Percentiles rank a stretch among this genome's conserved stretches.
Evolutionary conservation across 1,140 invertebrate species (phyloP).

Genomic region (Ylistrum balloti): DNA sequence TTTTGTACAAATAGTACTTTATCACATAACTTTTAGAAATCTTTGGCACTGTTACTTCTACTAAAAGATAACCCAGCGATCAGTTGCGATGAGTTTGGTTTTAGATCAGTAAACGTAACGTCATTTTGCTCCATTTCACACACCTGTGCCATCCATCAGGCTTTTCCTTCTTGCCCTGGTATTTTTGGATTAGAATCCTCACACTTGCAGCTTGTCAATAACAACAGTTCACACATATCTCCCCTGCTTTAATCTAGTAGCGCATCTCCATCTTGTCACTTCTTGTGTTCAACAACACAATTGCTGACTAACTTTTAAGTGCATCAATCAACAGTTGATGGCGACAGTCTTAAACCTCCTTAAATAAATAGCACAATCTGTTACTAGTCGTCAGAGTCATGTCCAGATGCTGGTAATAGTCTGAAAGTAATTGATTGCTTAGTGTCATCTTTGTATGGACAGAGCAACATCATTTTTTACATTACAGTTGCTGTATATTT

Average conservation of each 20-base stretch:
- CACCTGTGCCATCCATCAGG: constrained; percentile 14
- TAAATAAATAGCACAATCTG: neutral
- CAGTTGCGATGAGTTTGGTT: neutral
- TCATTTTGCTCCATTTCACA: neutral
- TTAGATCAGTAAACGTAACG: neutral
- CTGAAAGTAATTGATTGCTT: no score
- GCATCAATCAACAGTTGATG: neutral
- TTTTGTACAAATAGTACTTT: neutral
- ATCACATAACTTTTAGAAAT: neutral
- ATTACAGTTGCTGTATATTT: no score
- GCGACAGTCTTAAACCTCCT: neutral
- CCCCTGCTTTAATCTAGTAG: neutral
- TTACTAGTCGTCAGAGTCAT: neutral
- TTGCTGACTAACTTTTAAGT: neutral
- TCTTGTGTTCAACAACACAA: neutral
- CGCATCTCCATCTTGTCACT: neutral
- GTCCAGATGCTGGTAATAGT: neutral
- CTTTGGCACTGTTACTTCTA: neutral
- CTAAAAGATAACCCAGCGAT: neutral
- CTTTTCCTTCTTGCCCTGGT: neutral
- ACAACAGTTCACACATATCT: neutral
- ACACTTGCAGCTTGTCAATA: neutral
- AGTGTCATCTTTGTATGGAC: no score
- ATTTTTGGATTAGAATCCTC: neutral
- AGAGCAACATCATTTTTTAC: no score